Conservation (phyloP, 1,140 invertebrate genomes). For the Euura saliciscinereae region DNA sequence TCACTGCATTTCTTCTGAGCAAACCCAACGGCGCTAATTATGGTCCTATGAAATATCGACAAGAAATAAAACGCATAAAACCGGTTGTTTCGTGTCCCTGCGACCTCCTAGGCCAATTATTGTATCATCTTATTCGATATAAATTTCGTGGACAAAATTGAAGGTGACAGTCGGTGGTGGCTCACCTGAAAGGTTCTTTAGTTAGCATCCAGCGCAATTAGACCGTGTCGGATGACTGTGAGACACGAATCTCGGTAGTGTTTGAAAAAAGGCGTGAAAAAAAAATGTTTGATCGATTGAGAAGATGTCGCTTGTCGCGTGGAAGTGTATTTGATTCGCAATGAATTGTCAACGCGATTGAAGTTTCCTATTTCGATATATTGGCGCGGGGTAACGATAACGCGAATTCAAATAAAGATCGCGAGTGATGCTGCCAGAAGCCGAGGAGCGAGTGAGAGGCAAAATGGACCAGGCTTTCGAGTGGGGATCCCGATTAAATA, state of each 20-base stretch:
- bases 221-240: neutral
- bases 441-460: slow-evolving; percentile 31
- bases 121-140: no score
- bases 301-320: no score
- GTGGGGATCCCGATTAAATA: slow-evolving; percentile 62
- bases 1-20: no score
- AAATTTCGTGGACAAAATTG: neutral
- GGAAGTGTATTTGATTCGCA: no score
- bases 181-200: neutral
- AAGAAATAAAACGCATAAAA: no score
- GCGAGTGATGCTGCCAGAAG: neutral
- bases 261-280: neutral
- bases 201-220: neutral
- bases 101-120: no score
- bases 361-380: neutral
- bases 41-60: no score
- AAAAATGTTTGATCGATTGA: neutral
- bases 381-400: neutral
- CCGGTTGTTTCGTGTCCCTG: no score
- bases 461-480: slow-evolving; percentile 50
- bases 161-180: neutral
- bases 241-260: neutral
- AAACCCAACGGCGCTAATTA: no score
- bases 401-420: neutral
- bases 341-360: no score